Conservation (phyloP, 35 echinoderm and acorn worm genomes). For the Ophioderma brevispina region DNA sequence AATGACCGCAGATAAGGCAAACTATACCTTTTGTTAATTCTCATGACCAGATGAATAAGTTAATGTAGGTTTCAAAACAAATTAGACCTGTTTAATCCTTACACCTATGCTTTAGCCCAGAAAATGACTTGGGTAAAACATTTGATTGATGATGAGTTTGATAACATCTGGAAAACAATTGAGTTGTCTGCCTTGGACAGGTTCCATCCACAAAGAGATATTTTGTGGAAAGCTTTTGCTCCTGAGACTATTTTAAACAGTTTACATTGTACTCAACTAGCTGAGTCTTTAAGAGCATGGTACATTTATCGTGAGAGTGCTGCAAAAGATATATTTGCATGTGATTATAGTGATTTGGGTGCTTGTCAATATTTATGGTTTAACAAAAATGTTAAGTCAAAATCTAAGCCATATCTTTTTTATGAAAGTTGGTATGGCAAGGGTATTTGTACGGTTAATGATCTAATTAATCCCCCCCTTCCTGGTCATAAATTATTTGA, state of each 20-base stretch:
- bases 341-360: background rate
- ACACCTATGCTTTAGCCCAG: background rate
- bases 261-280: conserved; percentile 1
- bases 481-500: conserved; percentile 11
- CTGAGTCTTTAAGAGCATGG: conserved; percentile 16
- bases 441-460: background rate
- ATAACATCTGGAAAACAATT: background rate
- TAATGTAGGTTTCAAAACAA: too few species aligned
- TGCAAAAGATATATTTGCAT: background rate
- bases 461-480: background rate
- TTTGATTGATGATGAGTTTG: background rate
- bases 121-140: conserved; percentile 24
- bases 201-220: background rate
- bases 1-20: too few species aligned
- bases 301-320: conserved; percentile 2
- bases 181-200: background rate
- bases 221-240: conserved; percentile 3
- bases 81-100: conserved; percentile 12
- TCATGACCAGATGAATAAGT: too few species aligned
- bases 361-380: conserved; percentile 28
- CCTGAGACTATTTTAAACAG: background rate
- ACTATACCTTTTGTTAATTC: too few species aligned
- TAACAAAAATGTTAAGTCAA: background rate
- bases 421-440: conserved; percentile 3
- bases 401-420: background rate